Evolutionary conservation across 2,113 vertebrate species (phyloP), one percentile per base, ranked within the genome.

Genomic region (Cynocephalus volans): DNA sequence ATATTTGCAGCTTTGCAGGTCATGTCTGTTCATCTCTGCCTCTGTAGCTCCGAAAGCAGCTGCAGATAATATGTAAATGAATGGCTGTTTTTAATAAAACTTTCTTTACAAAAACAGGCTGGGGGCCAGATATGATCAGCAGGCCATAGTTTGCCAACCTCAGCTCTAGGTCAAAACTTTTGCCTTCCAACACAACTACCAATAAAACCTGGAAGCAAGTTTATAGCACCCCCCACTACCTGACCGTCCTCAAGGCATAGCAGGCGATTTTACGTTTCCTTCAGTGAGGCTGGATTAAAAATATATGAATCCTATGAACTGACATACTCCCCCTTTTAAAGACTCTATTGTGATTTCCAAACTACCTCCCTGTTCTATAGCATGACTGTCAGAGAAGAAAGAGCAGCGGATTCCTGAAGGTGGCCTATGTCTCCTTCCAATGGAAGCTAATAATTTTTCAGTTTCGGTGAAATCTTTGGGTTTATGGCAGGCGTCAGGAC

Each of bases 101-200:
- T 95, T 93, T 76, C 95, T 93, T 85, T 50, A 94, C 36, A 69
- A 67, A 50, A 77, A 23, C 5, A 52, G 14, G 54, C 58, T 6
- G 52, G 79, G 64, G 48, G 65, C 65, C 41, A 0, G 50, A 36
- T 56, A 41, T 8, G 15, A 21, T 54, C 26, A 54, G 0, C 11
- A 41, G 62, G 45, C 41, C 26, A 1, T 5, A 45, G 28, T 67
- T 58, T 7, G 41, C 70, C n/a, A n/a, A 54, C 21, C 65, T 69
- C 54, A 6, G 41, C 79, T 69, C 45, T 9, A 23, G 14, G 52
- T 48, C 36, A 50, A 65, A 79, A 50, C 13, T 85, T 75, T 24
- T 60, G 8, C 50, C 60, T 65, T 41, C 77, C 91, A 31, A 24
- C 31, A 33, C 50, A 24, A 9, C 13, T 19, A 75, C 21, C 52